Base-by-base conservation (phyloP, 2,113 vertebrate species). In the Oostethus manadensis region DNA sequence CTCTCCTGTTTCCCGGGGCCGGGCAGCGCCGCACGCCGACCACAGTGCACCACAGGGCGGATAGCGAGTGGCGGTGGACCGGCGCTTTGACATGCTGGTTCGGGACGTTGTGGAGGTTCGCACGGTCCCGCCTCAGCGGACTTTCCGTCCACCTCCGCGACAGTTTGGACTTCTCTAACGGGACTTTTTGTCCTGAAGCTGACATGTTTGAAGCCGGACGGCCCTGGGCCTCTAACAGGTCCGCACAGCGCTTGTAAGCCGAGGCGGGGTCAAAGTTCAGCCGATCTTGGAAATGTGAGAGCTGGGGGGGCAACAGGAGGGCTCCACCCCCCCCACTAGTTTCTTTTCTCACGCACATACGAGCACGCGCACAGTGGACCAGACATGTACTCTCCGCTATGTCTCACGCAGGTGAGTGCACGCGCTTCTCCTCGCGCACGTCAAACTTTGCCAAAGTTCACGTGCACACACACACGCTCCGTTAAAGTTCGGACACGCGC, bases 351-450 rank as follows among this genome's bases (percentile, higher is more conserved):
- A 73, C 80, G 44, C 71, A 58, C 38, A 40, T 58, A 54, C 45
- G 47, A 40, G 21, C 64, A 23, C 71, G 38, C 51, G 60, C 72
- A 64, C 68, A 77, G 29, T 68, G 78, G 63, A 73, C 90, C 92
- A 93, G 92, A 90, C 87, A 97, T 97, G 94, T 97, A 97, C 91
- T 95, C 94, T 89, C 94, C 94, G 88, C 92, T 97, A 90, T 97
- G 94, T 88, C 91, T 97, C 74, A 96, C 94, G 80, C 94, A 96
- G 94, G 94, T 97, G 93, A 94, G 94, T 91, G 10, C 29, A 49
- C 54, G 49, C 50, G 23, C 38, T 14, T 42, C 38, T 14, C 14
- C 38, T 14, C 13, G 8, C 49, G n/a, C 49, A 15, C 22, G 2
- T 13, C 23, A 8, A 38, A 55, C 51, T 55, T 20, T 17, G 10